A percentile compares a stretch with the other conserved stretches of the same genome.
phyloP scores from a whole-genome alignment of 2,888 invertebrate species.

The Hemaris fuciformis region DNA sequence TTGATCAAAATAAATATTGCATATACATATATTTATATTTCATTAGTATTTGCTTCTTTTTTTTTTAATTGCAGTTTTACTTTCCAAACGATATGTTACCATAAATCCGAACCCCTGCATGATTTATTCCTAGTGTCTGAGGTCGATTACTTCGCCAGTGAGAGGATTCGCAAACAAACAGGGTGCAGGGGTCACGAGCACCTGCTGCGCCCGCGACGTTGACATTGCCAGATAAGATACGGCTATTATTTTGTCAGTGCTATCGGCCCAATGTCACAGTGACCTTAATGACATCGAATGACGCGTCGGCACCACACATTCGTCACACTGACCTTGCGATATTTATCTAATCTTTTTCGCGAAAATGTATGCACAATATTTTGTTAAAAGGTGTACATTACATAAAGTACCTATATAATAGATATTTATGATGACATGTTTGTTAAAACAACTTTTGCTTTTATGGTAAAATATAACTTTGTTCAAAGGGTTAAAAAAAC shows the following conservation, averaged over 20 bases:
- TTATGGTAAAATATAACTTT: too few species aligned
- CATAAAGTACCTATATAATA: background rate
- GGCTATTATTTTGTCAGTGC: conserved; percentile 77
- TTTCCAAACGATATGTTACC: too few species aligned
- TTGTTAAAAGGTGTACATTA: conserved; percentile 21
- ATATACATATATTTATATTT: too few species aligned
- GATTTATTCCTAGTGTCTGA: conserved; percentile 17
- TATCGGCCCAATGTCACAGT: conserved; percentile 79
- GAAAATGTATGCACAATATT: conserved; percentile 59
- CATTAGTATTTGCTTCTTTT: too few species aligned
- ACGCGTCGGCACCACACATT: conserved; percentile 66
- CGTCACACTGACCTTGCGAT: conserved; percentile 71
- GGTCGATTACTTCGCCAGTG: conserved; percentile 27
- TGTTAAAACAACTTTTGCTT: background rate
- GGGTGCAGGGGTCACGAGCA: conserved; percentile 69
- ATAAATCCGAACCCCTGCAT: too few species aligned
- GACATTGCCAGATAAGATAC: conserved; percentile 80
- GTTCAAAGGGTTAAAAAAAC: too few species aligned
- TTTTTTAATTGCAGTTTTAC: too few species aligned
- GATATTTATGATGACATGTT: background rate
- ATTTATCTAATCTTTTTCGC: conserved; percentile 79
- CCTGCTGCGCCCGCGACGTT: conserved; percentile 77
- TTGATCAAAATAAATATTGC: too few species aligned
- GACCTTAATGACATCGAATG: conserved; percentile 79
- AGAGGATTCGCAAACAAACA: conserved; percentile 35